Percentiles rank a stretch among this genome's conserved stretches.
Evolutionary conservation across 2,113 vertebrate genomes (phyloP).

Genomic region (Aleadryas rufinucha): DNA sequence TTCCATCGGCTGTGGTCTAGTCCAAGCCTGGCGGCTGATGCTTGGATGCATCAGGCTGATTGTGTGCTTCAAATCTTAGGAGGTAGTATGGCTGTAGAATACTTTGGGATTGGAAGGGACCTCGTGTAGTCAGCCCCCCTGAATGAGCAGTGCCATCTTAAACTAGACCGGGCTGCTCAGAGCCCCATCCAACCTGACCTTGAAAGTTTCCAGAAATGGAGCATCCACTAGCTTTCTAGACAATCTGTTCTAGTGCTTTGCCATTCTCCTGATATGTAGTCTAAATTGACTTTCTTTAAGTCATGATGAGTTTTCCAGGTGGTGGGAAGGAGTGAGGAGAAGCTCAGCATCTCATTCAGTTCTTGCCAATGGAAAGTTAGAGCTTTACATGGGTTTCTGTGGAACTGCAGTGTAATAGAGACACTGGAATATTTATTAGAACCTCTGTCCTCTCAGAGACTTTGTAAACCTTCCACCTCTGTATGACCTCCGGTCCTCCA

Average conservation of each 20-base stretch:
- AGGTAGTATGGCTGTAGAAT: too few species aligned
- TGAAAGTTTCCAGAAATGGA: neutral
- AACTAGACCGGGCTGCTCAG: neutral
- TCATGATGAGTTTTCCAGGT: neutral
- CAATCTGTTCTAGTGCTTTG: neutral
- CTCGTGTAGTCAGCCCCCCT: neutral
- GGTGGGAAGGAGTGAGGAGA: neutral
- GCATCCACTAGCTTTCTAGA: neutral
- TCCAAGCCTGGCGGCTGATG: accelerated
- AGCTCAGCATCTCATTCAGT: neutral
- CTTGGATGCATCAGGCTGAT: neutral
- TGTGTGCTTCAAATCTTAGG: accelerated
- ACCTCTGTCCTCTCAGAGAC: neutral
- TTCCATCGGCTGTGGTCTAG: accelerated
- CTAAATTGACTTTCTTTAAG: neutral
- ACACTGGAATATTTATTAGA: neutral
- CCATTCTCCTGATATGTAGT: neutral
- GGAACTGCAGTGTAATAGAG: neutral
- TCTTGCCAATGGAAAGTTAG: neutral
- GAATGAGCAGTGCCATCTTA: neutral
- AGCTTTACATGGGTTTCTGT: neutral
- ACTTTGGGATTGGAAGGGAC: neutral
- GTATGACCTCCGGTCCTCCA: neutral
- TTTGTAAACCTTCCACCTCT: neutral
- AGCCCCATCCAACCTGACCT: neutral